A percentile compares a stretch with the other conserved stretches of the same genome.
Evolutionary conservation across 2,797 vertebrate genomes (phyloP).

Genomic region (Sebastes oblongus): DNA sequence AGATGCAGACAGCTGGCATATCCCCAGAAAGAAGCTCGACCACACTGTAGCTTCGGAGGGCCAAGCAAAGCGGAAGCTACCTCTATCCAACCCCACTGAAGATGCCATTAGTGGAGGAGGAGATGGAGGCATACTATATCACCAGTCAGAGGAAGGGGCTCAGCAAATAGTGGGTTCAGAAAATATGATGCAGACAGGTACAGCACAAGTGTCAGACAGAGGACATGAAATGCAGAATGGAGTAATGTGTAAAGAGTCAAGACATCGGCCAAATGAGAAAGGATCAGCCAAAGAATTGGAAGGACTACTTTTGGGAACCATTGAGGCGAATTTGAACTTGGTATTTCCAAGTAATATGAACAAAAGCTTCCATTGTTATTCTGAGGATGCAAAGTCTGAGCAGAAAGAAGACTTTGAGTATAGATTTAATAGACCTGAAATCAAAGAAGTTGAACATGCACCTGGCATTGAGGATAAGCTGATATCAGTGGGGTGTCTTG

Average conservation of each 20-base stretch:
- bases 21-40: neutral
- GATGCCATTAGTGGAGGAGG: neutral
- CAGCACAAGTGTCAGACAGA: neutral
- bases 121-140: neutral
- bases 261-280: neutral
- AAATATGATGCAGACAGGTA: neutral
- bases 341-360: neutral
- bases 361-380: neutral
- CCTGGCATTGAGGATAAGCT: neutral
- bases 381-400: neutral
- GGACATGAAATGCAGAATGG: neutral
- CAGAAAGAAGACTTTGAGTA: neutral
- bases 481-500: neutral
- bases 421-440: neutral
- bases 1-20: neutral
- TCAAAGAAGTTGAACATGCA: neutral
- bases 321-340: neutral
- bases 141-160: neutral
- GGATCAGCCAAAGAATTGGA: neutral
- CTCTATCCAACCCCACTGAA: neutral
- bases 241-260: neutral
- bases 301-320: neutral
- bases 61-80: slow-evolving; percentile 1
- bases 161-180: neutral
- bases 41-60: neutral